phyloP scores from a whole-genome alignment of 2,113 vertebrate species.

The Cephalopterus ornatus region DNA sequence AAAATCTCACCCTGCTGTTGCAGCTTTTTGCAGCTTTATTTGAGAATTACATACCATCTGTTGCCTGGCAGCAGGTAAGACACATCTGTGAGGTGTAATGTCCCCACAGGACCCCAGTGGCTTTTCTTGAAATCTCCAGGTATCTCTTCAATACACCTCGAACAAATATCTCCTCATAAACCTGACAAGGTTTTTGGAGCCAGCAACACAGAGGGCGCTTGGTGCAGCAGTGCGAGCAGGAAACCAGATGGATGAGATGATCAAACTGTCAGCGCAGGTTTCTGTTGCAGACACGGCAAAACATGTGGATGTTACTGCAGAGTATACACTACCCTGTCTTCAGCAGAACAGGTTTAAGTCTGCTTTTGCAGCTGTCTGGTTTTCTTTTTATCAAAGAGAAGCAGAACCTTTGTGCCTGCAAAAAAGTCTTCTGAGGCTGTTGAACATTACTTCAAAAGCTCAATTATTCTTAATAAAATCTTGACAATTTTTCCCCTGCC shows the following conservation, averaged over 20 bases:
- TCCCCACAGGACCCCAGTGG: background rate
- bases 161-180: background rate
- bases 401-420: background rate
- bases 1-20: background rate
- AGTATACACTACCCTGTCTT: background rate
- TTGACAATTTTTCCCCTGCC: background rate
- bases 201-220: background rate
- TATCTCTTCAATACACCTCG: background rate
- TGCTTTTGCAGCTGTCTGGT: background rate
- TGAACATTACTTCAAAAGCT: background rate
- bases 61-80: background rate
- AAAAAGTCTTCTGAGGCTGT: background rate
- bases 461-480: background rate
- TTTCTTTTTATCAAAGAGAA: background rate
- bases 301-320: background rate
- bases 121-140: background rate
- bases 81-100: background rate
- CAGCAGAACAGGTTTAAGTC: background rate
- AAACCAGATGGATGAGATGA: background rate
- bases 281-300: background rate
- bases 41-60: background rate
- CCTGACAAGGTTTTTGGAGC: background rate
- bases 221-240: background rate
- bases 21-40: background rate
- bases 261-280: background rate